Conservation (phyloP, 2,888 invertebrate genomes). For the Meloe dianella region DNA sequence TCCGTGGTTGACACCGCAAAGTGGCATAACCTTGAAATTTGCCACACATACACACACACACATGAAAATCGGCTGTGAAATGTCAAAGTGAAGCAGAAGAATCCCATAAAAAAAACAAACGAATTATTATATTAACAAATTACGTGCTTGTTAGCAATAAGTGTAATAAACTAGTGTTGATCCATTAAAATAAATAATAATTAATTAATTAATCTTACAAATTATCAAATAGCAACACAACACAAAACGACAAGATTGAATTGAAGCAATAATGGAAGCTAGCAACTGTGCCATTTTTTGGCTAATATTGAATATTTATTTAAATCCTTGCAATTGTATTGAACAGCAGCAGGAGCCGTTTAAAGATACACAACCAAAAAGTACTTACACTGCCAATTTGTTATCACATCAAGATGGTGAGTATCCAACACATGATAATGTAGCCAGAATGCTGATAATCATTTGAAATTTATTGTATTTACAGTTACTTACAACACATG, state of each 20-base stretch:
- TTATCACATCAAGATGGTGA: constrained; percentile 67
- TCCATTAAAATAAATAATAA: not conserved
- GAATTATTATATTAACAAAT: constrained; percentile 49
- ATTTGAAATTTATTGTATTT: constrained; percentile 20
- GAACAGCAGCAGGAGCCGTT: constrained; percentile 14
- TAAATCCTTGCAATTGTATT: constrained; percentile 43
- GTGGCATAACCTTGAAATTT: constrained; percentile 37
- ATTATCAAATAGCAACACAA: not conserved
- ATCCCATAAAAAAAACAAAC: constrained; percentile 37
- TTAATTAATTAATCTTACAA: not conserved
- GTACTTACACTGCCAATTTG: constrained; percentile 61
- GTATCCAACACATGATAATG: constrained; percentile 39
- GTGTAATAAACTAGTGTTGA: constrained; percentile 21
- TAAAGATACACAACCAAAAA: constrained; percentile 40
- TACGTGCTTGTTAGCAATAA: constrained; percentile 17
- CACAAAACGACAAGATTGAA: not conserved
- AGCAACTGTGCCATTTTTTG: constrained; percentile 48
- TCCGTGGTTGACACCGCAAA: not conserved
- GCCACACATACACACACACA: constrained; percentile 16
- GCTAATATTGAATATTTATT: constrained; percentile 52
- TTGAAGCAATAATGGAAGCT: not conserved
- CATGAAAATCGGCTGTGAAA: constrained; percentile 47
- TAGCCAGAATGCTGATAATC: not conserved
- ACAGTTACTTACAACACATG: constrained; percentile 58
- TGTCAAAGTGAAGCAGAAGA: constrained; percentile 48